Percentiles rank a stretch among this genome's conserved stretches.
phyloP scores from a whole-genome alignment of 1,140 invertebrate species.

The Agraylea sexmaculata region DNA sequence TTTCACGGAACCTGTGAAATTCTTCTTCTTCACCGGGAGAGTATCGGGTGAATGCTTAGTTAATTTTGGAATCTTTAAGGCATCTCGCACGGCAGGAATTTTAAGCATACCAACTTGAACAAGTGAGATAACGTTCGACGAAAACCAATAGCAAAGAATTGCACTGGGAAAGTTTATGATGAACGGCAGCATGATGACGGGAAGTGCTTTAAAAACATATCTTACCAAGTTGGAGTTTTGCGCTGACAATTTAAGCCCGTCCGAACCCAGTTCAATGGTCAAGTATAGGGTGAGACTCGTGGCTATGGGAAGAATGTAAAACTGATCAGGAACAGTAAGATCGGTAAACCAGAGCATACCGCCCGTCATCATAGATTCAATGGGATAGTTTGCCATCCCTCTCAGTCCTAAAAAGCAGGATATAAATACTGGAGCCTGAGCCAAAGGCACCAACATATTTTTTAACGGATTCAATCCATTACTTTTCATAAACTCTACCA shows the following conservation, averaged over 20 bases:
- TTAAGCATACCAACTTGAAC: slow-evolving; percentile 68
- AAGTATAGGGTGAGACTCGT: slow-evolving; percentile 67
- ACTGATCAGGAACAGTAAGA: slow-evolving; percentile 83
- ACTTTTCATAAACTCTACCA: slow-evolving; percentile 69
- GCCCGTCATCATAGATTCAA: slow-evolving; percentile 79
- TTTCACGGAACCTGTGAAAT: slow-evolving; percentile 66
- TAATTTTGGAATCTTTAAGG: slow-evolving; percentile 65
- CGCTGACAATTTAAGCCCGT: slow-evolving; percentile 50
- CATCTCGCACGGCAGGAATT: slow-evolving; percentile 58
- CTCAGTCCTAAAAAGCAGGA: slow-evolving; percentile 80
- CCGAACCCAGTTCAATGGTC: slow-evolving; percentile 79
- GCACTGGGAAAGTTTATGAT: slow-evolving; percentile 81
- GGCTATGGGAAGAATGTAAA: slow-evolving; percentile 74
- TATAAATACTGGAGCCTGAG: slow-evolving; percentile 82
- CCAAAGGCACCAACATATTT: slow-evolving; percentile 65
- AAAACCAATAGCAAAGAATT: slow-evolving; percentile 82
- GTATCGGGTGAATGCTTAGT: slow-evolving; percentile 43
- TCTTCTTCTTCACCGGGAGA: slow-evolving; percentile 58
- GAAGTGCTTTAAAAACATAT: slow-evolving; percentile 62
- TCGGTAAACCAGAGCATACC: slow-evolving; percentile 90
- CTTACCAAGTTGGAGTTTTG: slow-evolving; percentile 57
- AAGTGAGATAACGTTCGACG: slow-evolving; percentile 81
- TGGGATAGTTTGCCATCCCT: slow-evolving; percentile 73
- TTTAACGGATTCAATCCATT: slow-evolving; percentile 72
- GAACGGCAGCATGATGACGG: slow-evolving; percentile 74